Evolutionary conservation across 2,797 vertebrate species (phyloP), one percentile per base, ranked within the genome.

Genomic region (Champsocephalus esox): DNA sequence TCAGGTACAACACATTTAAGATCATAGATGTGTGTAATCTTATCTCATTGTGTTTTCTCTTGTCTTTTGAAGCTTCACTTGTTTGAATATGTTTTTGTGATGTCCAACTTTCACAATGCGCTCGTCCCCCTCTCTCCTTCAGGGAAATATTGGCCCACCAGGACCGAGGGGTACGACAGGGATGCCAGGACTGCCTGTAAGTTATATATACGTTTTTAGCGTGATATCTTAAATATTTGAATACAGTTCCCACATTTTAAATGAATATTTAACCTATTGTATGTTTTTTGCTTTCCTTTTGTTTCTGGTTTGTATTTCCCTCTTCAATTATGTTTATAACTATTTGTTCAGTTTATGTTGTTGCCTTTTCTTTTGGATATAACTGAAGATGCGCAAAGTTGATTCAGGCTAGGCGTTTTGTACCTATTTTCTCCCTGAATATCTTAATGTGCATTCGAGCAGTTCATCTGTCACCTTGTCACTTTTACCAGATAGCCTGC

Each of bases 71-170:
- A 41, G 10, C 19, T 64, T 34, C 1, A 24, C 48, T 41, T 14
- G 50, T 16, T 46, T 16, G 5, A 32, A 51, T 63, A 41, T 65
- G 32, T 52, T 0, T 44, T 66, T 19, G 21, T 68, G 3, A 17
- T 70, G 5, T 65, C n/a, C 0, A n/a, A 14, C 12, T 49, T 8
- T 64, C 9, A 66, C 7, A 5, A 41, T 21, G 16, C 44, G n/a
- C 21, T 12, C 16, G 3, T 50, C 1, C 32, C 0, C 41, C 3
- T 59, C 19, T 64, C 55, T 83, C 24, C 81, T 59, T 9, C 56
- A 98, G 97, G 97, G 97, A 24, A 89, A 92, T 71, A 84, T 86
- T 45, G 97, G 97, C 19, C 82, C 44, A 3, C 57, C 89, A 0
- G 97, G 97, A 8, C 72, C 66, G 0, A 82, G 77, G 69, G 97